Evolutionary conservation across 2,113 vertebrate species (phyloP), one percentile per base, ranked within the genome.

Genomic region (Phodopus roborovskii): DNA sequence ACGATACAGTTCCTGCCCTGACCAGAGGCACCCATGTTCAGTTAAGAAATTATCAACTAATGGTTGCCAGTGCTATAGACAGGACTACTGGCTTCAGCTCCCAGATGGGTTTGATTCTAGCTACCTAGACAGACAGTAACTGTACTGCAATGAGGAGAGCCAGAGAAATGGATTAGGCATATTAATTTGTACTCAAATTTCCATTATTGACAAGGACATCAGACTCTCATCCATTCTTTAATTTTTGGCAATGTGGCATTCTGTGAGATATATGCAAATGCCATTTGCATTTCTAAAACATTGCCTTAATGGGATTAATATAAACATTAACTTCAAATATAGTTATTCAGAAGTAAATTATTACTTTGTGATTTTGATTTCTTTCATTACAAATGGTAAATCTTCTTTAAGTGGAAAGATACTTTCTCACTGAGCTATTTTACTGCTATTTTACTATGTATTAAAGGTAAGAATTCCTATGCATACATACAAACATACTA

Each of bases 371-470:
- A 15, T 78, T 24, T 36, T 36, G 3, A n/a, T 73, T 48, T 74
- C 6, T 87, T 94, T 82, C 70, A 15, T 50, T 94, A 70, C 36
- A 66, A 75, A 58, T 73, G 17, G 7, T 88, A 48, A 56, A 2
- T 36, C 85, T n/a, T 94, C 85, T n/a, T 94, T 68, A 77, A 86
- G 2, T 36, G 85, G 68, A 92, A 94, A 79, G n/a, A 79, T 60
- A 22, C 42, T 6, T 48, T 77, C 60, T 85, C 53, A 56, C 1
- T 82, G 26, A 48, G 48, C 3, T 3, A 30, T 90, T 85, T 39
- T 56, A 45, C n/a, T 66, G 10, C 56, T 79, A 58, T 82, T 36
- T 91, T 85, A 70, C n/a, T 73, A n/a, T 73, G 68, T 36, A 33
- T 58, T 17, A 20, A 64, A 60, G 11, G 10, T 60, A 64, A 42